Base-by-base conservation (phyloP, 2,888 invertebrate genomes). In the Drosophila pegasa region DNA sequence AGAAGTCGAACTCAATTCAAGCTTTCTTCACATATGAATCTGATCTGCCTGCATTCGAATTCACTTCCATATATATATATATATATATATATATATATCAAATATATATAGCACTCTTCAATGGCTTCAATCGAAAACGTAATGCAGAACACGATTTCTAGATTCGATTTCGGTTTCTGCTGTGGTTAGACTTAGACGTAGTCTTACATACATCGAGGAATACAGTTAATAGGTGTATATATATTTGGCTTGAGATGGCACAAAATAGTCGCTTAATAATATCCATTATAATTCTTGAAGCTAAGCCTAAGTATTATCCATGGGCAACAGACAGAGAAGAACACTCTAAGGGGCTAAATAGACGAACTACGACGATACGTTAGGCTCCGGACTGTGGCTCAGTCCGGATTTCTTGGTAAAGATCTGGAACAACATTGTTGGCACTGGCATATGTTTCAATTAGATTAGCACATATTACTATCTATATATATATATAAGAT, bases 341-440 rank as follows among this genome's bases (percentile, higher is more conserved):
- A 35, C 50, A 33, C 41, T 27, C 35, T 41, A 63, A 41, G 16
- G n/a, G 43, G 20, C 41, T 43, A 64, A 20, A 45, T 60, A 37
- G 22, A 33, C 37, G 20, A 43, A 64, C 16, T 51, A 35, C 25
- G 27, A 35, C 25, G 27, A 16, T 35, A 33, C 20, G 35, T 47
- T 37, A 31, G 47, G 38, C 45, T 12, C 14, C 31, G 35, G 50
- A 51, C 37, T 22, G n/a, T 27, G 14, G 57, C 25, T 40, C 48
- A 18, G 22, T 63, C 72, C 16, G 38, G 41, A 16, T 50, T 52
- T 52, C 43, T 25, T 52, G 14, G 48, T 27, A 69, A 48, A 54
- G 35, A 31, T 43, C 25, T 68, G 68, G 84, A 83, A 82, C 80
- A 86, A 88, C 77, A 85, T 87, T 81, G 68, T 62, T 87, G 80